A percentile compares a stretch with the other conserved stretches of the same genome.
These are phyloP conservation scores for Patiria pectinifera DNA, from an alignment of 53 echinoderm and acorn worm genomes.

Conservation along the genomic window DNA sequence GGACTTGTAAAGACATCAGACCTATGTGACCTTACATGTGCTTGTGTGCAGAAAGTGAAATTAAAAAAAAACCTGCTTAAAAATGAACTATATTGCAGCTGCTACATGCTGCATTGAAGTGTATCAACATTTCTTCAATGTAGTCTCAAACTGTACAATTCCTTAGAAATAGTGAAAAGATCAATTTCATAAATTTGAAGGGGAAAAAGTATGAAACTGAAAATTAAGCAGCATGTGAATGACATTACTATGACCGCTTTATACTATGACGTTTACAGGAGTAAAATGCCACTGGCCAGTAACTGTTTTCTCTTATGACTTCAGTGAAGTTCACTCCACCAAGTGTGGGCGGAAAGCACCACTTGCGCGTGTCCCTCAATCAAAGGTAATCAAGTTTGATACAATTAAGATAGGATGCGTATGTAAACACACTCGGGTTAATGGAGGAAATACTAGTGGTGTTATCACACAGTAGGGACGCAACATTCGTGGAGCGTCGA, in stretches of 20 bases:
- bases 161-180: background rate
- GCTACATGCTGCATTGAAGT: no score
- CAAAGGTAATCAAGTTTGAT: slow-evolving; percentile 38
- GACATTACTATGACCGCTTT: no score
- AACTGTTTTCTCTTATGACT: background rate
- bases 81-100: background rate
- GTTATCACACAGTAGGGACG: slow-evolving; percentile 47
- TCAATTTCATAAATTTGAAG: background rate
- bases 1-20: background rate
- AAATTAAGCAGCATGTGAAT: no score
- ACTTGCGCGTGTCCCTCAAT: slow-evolving; percentile 42
- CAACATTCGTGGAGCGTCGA: slow-evolving; percentile 21
- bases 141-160: background rate
- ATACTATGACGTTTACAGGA: no score
- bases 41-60: no score
- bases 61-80: no score
- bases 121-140: background rate
- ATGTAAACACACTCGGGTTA: slow-evolving; percentile 40
- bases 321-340: background rate
- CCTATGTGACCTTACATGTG: background rate
- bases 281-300: no score
- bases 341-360: background rate
- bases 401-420: slow-evolving; percentile 31
- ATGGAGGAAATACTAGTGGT: slow-evolving; percentile 43
- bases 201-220: no score